Evolutionary conservation across 1,140 invertebrate species (phyloP).

Genomic region (Cherax destructor): DNA sequence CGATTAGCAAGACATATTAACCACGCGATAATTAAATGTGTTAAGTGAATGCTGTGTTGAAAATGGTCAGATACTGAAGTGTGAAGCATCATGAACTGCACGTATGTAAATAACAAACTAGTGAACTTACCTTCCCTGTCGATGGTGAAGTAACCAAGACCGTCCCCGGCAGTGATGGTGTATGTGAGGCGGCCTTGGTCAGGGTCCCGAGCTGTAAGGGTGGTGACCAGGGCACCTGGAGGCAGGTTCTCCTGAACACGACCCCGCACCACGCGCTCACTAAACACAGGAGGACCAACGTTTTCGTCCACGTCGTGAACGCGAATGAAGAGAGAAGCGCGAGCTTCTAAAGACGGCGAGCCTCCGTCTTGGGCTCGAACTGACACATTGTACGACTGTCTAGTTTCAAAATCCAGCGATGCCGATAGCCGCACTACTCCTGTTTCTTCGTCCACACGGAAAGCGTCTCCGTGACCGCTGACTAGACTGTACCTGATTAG

Average conservation of each 20-base stretch:
- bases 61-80: not conserved
- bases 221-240: conserved; percentile 65
- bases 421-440: conserved; percentile 87
- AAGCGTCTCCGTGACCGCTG: conserved; percentile 78
- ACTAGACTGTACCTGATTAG: conserved; percentile 84
- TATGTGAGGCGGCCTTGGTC: conserved; percentile 89
- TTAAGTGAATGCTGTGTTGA: no score
- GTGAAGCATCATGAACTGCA: not conserved
- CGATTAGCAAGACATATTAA: no score
- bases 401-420: conserved; percentile 89
- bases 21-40: no score
- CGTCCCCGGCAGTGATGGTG: conserved; percentile 90
- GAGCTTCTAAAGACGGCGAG: conserved; percentile 81
- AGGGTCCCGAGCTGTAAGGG: conserved; percentile 79
- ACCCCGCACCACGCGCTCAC: conserved; percentile 70
- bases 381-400: conserved; percentile 90
- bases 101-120: not conserved
- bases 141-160: conserved; percentile 92
- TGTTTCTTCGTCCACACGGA: conserved; percentile 87
- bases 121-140: conserved; percentile 87
- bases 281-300: conserved; percentile 53
- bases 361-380: conserved; percentile 89
- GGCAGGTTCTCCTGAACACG: conserved; percentile 84
- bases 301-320: conserved; percentile 96
- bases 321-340: conserved; percentile 86